Evolutionary conservation across 2,113 vertebrate species (phyloP).

Genomic region (Lates calcarifer): DNA sequence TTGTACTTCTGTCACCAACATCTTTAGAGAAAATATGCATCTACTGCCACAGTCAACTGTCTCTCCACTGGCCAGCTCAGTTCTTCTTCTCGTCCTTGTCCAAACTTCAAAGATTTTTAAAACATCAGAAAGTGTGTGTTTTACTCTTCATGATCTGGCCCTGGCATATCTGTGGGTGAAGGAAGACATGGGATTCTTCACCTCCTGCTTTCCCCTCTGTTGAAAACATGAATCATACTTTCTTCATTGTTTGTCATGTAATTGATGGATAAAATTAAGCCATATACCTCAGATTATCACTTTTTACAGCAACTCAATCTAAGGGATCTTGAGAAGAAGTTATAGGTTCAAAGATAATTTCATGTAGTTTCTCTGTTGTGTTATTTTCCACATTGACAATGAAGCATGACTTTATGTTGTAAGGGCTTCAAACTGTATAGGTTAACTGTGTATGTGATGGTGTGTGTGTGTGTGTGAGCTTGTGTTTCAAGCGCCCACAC

Average conservation of each 20-base stretch:
- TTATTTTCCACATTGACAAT: constrained; percentile 60
- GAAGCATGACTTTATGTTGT: constrained; percentile 64
- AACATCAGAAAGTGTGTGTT: constrained; percentile 2
- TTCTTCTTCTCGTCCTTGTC: constrained; percentile 15
- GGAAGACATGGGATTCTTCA: constrained; percentile 1
- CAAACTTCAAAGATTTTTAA: constrained; percentile 2
- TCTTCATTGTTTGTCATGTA: constrained; percentile 39
- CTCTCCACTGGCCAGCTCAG: constrained; percentile 29
- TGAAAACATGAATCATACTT: neutral
- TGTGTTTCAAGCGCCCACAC: neutral
- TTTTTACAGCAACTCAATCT: constrained; percentile 60
- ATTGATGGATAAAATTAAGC: constrained; percentile 65
- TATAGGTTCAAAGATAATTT: constrained; percentile 52
- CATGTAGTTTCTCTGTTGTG: constrained; percentile 64
- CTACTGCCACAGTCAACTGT: constrained; percentile 34
- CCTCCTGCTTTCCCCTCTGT: constrained; percentile 8
- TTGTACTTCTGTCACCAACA: constrained; percentile 40
- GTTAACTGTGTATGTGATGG: constrained; percentile 24
- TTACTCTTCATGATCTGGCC: constrained; percentile 23
- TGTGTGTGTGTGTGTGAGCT: constrained; percentile 22
- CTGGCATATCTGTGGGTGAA: constrained; percentile 20
- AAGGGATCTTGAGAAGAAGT: constrained; percentile 45
- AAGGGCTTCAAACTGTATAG: constrained; percentile 72
- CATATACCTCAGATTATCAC: constrained; percentile 78
- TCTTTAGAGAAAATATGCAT: constrained; percentile 30